Evolutionary conservation across 2,113 vertebrate species (phyloP), one percentile per base, ranked within the genome.

Genomic region (Meles meles): DNA sequence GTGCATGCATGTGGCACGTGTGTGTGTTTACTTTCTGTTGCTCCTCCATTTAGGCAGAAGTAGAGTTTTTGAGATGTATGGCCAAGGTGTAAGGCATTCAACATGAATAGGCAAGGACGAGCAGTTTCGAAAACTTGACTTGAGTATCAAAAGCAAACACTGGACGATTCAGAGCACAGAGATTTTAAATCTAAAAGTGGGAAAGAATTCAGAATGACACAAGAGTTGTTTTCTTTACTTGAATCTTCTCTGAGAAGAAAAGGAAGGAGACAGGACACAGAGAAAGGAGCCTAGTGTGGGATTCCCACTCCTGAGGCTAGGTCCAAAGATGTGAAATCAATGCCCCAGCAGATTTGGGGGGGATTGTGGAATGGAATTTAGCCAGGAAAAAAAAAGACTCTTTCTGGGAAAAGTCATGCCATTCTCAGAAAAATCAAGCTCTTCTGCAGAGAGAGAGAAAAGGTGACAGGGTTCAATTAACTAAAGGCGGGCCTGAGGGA

Each of bases 81-180:
- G 3, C 21, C 11, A 17, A 47, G 44, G 37, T 42, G 23, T 71
- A 39, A 90, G 13, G 5, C 69, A 59, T 84, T 52, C 67, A 55
- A 20, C 65, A 71, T 42, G 93, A 44, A n/a, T 52, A 69, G 6
- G 29, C 74, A 95, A 74, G 14, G 69, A 80, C 18, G 27, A 83
- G 21, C 8, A 59, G 23, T 93, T 96, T 96, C 88, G 88, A 97
- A 96, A 86, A 44, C 65, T 57, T 86, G 21, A 95, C 93, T 95
- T 93, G 27, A 93, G 67, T 57, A 88, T 93, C n/a, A 95, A 95
- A 37, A 93, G 42, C 37, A 83, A 96, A 92, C 3, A 63, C 11
- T 90, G 39, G 23, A 67, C 88, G 10, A 83, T 29, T 87, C 88
- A 90, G 80, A 93, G 57, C 44, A 81, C 4, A 23, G 21, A 63